Conservation (phyloP, 2,888 invertebrate species). For the Platycnemis pennipes region DNA sequence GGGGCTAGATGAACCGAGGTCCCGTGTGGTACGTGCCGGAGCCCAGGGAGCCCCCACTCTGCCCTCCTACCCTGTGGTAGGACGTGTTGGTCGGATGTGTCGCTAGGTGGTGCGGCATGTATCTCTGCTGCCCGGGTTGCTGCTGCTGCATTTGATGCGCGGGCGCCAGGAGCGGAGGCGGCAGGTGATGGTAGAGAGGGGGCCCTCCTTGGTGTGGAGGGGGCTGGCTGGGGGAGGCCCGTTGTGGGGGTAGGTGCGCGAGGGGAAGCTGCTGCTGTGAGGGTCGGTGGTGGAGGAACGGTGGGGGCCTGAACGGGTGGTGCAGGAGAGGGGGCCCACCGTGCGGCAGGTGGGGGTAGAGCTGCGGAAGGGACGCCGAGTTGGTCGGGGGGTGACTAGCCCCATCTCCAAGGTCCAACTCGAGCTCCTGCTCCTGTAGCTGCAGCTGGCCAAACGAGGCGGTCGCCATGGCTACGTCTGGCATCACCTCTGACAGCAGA, state of each 20-base stretch:
- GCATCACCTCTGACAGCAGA: conserved; percentile 91
- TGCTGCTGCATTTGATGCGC: conserved; percentile 45
- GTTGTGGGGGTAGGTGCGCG: conserved; percentile 29
- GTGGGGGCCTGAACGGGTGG: conserved; percentile 76
- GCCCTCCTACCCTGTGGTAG: conserved; percentile 63
- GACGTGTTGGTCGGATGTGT: conserved; percentile 69
- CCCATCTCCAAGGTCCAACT: conserved; percentile 93
- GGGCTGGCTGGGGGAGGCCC: conserved; percentile 68
- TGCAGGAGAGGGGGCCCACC: neutral
- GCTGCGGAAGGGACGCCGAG: conserved; percentile 59
- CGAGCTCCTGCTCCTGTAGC: conserved; percentile 82
- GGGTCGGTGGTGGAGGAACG: conserved; percentile 80
- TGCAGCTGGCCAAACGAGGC: conserved; percentile 87
- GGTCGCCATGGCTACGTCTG: conserved; percentile 96
- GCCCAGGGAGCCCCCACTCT: conserved; percentile 63
- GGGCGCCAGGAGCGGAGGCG: conserved; percentile 68
- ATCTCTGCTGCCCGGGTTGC: conserved; percentile 70
- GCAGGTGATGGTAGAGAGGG: conserved; percentile 69
- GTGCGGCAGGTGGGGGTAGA: conserved; percentile 53
- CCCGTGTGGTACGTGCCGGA: conserved; percentile 74
- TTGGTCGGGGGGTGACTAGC: conserved; percentile 56
- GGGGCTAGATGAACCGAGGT: conserved; percentile 75
- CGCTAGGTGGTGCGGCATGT: conserved; percentile 70
- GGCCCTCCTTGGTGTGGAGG: conserved; percentile 71
- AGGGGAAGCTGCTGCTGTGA: conserved; percentile 44